Base-by-base conservation (phyloP, 1,140 invertebrate genomes). In the Pseudomyrmex cubaensis region DNA sequence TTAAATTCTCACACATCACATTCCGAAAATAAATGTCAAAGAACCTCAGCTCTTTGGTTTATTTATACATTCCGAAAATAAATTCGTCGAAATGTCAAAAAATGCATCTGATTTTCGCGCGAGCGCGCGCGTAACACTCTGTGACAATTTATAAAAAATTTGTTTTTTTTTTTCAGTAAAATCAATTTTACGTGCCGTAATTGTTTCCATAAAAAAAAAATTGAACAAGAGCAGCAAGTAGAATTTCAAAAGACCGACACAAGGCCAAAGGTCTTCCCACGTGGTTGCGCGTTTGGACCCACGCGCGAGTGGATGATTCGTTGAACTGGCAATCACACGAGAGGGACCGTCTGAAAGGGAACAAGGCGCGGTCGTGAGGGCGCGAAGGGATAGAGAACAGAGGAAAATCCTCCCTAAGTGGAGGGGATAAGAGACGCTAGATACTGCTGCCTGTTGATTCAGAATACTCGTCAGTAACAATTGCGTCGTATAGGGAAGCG, bases 401-500 rank as follows among this genome's bases (percentile, higher is more conserved):
- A 85, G 77, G 64, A 88, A 84, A 84, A 75, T 50, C 46, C 52
- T 83, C 56, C 64, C 64, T 22, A 64, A 64, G 59, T 86, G 76
- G 87, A 56, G 88, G 87, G 87, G 72, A 86, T 76, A 52, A 61
- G 73, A 78, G 57, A 82, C 52, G 59, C 82, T 88, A 82, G 73
- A 74, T 73, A n/a, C n/a, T n/a, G 57, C 83, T 80, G 86, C 86
- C 86, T 89, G 86, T 88, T 89, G 87, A 89, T 89, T 84, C 87
- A 77, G 75, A 17, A 50, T 61, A 35, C 66, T n/a, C 56, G 72
- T 17, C 87, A 89, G 88, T 89, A 77, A 86, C 62, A 84, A 66
- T 70, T 74, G 84, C 52, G 74, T 73, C 56, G 83, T 66, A 74
- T 57, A 20, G 15, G 54, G 10, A 78, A 67, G 1, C 56, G 64